A percentile compares a stretch with the other conserved stretches of the same genome.
These are phyloP conservation scores for Lycodopsis pacificus DNA, from an alignment of 2,797 vertebrate genomes.

Conservation along the genomic window DNA sequence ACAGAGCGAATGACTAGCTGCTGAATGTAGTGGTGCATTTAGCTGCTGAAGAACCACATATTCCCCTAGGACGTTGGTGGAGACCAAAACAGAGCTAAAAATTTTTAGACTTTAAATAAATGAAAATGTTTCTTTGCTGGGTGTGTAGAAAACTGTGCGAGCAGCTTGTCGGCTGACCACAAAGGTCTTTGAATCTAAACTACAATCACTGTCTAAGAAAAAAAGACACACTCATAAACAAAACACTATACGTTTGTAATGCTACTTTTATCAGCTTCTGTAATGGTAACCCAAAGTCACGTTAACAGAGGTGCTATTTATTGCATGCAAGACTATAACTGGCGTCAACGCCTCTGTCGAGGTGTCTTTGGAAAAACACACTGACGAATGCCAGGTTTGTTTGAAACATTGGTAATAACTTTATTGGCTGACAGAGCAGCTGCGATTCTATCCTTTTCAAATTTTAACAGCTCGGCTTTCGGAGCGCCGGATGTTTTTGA, in stretches of 20 bases:
- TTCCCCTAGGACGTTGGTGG: not conserved
- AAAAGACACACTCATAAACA: slow-evolving; percentile 11
- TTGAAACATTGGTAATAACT: slow-evolving; percentile 19
- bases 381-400: not conserved
- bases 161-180: not conserved
- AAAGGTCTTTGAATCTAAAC: not conserved
- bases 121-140: not conserved
- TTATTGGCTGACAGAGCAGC: slow-evolving; percentile 33
- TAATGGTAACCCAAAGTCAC: slow-evolving; percentile 11
- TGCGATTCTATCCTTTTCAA: slow-evolving; percentile 45
- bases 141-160: not conserved
- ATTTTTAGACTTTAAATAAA: not conserved
- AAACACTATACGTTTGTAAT: not conserved
- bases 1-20: not conserved
- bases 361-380: slow-evolving; percentile 9
- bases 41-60: not conserved
- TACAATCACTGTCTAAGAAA: slow-evolving; percentile 1
- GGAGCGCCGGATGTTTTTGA: slow-evolving; percentile 31
- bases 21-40: not conserved
- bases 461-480: slow-evolving; percentile 40
- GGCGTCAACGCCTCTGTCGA: not conserved
- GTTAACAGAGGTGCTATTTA: not conserved
- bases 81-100: slow-evolving; percentile 5
- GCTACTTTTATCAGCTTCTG: slow-evolving; percentile 10
- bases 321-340: slow-evolving; percentile 16